These are phyloP conservation scores for Penaeus chinensis DNA, from an alignment of 1,140 invertebrate species.

Conservation along the genomic window DNA sequence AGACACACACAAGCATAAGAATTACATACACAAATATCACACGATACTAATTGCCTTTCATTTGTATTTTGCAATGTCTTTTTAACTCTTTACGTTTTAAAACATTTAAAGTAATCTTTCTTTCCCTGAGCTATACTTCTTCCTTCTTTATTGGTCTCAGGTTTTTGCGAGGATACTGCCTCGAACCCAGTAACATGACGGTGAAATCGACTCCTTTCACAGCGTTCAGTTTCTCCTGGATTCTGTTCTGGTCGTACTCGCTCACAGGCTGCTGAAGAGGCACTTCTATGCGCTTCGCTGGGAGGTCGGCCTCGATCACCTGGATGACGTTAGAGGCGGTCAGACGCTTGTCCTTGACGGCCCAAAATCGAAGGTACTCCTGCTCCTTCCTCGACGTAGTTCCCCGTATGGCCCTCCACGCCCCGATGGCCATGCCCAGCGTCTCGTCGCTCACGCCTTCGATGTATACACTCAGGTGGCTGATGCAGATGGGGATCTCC, in stretches of 20 bases:
- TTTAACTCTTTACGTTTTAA: too few species aligned
- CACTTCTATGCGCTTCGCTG: conserved; percentile 33
- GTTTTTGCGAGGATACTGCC: conserved; percentile 10
- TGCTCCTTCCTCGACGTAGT: neutral
- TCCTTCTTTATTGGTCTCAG: neutral
- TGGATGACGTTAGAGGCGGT: neutral
- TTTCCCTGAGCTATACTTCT: too few species aligned
- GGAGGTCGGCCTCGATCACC: conserved; percentile 25
- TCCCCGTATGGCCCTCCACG: conserved; percentile 41
- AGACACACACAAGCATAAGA: too few species aligned
- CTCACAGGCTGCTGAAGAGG: conserved; percentile 25
- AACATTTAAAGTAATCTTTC: too few species aligned
- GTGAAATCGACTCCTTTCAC: neutral
- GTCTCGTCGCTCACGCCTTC: conserved; percentile 27
- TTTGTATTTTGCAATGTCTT: too few species aligned
- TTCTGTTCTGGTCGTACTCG: neutral
- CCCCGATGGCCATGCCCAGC: neutral
- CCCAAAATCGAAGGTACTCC: conserved; percentile 30
- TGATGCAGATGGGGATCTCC: conserved; percentile 30
- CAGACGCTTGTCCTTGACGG: conserved; percentile 12
- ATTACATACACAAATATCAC: too few species aligned
- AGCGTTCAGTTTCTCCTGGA: conserved; percentile 14
- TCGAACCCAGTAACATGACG: conserved; percentile 27
- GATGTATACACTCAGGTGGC: conserved; percentile 31
- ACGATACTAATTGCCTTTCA: too few species aligned